phyloP scores from a whole-genome alignment of 2,797 vertebrate genomes.

The Basileuterus tristriatus region DNA sequence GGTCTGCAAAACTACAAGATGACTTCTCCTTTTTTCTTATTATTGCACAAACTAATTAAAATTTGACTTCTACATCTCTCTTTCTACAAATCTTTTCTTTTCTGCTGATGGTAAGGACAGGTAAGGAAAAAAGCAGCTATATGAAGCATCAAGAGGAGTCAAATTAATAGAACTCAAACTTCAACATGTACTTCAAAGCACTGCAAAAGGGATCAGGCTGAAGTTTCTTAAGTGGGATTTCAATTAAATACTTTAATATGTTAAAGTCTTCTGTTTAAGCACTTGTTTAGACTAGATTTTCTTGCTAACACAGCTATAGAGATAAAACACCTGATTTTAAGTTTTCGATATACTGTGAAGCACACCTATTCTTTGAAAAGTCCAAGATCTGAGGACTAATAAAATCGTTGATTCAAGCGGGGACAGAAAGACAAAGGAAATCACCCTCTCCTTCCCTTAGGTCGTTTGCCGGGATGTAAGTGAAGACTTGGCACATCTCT shows the following conservation, averaged over 20 bases:
- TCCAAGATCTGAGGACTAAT: neutral
- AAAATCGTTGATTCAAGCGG: neutral
- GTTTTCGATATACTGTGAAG: neutral
- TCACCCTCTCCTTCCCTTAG: neutral
- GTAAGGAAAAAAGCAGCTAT: neutral
- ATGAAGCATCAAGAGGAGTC: neutral
- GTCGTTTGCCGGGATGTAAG: neutral
- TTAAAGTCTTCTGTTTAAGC: neutral
- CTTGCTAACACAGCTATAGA: neutral
- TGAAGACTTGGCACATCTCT: neutral
- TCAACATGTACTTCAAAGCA: neutral
- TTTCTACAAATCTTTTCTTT: neutral
- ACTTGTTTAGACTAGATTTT: neutral
- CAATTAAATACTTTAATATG: neutral
- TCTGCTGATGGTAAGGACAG: accelerated
- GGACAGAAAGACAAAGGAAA: neutral
- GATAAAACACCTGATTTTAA: neutral
- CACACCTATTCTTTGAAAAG: neutral
- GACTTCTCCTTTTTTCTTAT: neutral
- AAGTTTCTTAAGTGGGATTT: neutral
- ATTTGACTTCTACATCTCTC: neutral
- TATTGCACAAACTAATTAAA: neutral
- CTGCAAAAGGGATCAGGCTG: neutral
- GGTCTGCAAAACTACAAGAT: neutral
- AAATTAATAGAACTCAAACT: neutral